Evolutionary conservation across 2,113 vertebrate species (phyloP).

Genomic region (Cochlearius cochlearius): DNA sequence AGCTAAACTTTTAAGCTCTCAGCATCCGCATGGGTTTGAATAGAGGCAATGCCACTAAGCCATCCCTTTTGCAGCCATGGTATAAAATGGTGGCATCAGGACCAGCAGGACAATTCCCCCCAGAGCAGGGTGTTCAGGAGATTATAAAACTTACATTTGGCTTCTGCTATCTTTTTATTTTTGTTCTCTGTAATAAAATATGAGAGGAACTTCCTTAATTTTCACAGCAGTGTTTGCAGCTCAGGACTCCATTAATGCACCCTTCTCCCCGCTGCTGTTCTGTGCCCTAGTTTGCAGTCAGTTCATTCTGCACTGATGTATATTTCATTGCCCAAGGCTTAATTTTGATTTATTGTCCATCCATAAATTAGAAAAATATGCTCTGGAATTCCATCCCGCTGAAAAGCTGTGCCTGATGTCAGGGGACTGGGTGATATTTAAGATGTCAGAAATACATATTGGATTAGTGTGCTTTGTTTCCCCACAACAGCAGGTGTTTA

Average conservation of each 20-base stretch:
- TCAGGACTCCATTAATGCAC: constrained; percentile 80
- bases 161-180: not conserved
- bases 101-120: not conserved
- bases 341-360: constrained; percentile 99
- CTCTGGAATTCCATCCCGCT: constrained; percentile 97
- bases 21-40: not conserved
- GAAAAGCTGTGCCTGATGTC: constrained; percentile 96
- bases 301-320: constrained; percentile 92
- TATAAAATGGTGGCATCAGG: not conserved
- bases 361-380: constrained; percentile 99
- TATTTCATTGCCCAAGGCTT: constrained; percentile 98
- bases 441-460: constrained; percentile 99
- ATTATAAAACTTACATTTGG: not conserved
- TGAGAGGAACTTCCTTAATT: constrained; percentile 72
- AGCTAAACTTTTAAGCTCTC: not conserved
- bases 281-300: constrained; percentile 90
- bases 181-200: constrained; percentile 53
- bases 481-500: constrained; percentile 99
- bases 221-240: constrained; percentile 66
- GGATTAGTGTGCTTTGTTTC: constrained; percentile 99
- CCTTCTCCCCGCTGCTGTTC: constrained; percentile 78
- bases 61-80: not conserved
- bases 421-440: constrained; percentile 99
- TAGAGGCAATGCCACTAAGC: not conserved
- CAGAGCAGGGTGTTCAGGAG: not conserved